Conservation (phyloP, 2,888 invertebrate species). For the Steinernema hermaphroditum region DNA sequence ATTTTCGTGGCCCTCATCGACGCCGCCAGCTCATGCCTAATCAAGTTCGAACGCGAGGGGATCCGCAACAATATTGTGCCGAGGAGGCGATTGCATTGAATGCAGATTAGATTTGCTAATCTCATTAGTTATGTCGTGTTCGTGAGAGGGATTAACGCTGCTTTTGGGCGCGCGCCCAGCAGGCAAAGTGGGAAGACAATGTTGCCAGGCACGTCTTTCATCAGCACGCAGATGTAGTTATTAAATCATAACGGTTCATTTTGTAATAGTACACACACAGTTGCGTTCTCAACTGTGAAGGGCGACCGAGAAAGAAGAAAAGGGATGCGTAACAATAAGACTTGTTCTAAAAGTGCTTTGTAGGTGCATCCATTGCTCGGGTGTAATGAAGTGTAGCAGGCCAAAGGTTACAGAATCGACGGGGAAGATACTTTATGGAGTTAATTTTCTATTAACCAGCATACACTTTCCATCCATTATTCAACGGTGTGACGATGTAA, state of each 20-base stretch:
- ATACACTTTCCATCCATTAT: no score
- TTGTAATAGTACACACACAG: no score
- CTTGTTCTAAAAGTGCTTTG: no score
- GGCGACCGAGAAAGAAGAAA: no score
- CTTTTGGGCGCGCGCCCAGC: slow-evolving; percentile 7
- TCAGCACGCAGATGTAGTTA: not conserved
- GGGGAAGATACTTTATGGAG: no score
- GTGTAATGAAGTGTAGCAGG: no score
- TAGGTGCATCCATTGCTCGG: no score
- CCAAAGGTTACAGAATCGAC: no score
- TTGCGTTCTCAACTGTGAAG: no score
- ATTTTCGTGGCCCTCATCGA: not conserved
- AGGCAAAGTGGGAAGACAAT: not conserved
- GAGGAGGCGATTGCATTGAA: slow-evolving; percentile 24
- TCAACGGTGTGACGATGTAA: no score
- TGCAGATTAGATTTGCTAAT: slow-evolving; percentile 30
- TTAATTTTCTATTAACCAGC: no score
- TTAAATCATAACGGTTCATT: not conserved
- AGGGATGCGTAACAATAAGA: no score
- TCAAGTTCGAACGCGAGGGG: slow-evolving; percentile 19
- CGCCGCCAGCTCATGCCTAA: not conserved
- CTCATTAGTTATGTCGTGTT: slow-evolving; percentile 26
- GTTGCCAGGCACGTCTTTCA: not conserved
- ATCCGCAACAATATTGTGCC: slow-evolving; percentile 27
- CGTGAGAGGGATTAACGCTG: slow-evolving; percentile 19